Base-by-base conservation (phyloP, 2,113 vertebrate genomes). In the Aegithalos caudatus region DNA sequence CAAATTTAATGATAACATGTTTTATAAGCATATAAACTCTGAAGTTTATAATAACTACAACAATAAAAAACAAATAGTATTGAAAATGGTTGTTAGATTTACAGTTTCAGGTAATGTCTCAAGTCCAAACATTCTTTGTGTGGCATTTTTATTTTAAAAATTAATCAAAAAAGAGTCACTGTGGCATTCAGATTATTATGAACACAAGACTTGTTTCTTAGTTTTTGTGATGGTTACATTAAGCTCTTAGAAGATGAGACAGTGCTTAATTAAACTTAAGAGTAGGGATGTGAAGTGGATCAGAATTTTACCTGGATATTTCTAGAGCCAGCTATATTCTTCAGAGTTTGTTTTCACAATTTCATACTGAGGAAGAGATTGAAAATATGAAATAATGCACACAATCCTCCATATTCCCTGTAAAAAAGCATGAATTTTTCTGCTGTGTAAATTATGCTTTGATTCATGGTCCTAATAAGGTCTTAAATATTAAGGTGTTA, bases 151-250 rank as follows among this genome's bases (percentile, higher is more conserved):
- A 24, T 70, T 37, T 10, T 1, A 22, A 28, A 83, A 25, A 33
- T 5, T 20, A 45, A 48, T 23, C 13, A 8, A 3, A 56, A 42
- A 16, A 28, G 3, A 25, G 7, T 51, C 42, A n/a, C 5, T 0
- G 0, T 56, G 16, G 7, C 23, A 77, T 65, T 81, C 33, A 51
- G 37, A 51, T 79, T 44, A 33, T 73, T 44, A 17, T 28, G 7
- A 84, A 78, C 88, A 20, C n/a, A 38, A 61, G 78, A 48, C 28
- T 66, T 81, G 6, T 74, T 81, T 81, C 64, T 58, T 80, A 67
- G 22, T 67, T 14, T 87, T 56, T 35, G 5, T 73, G 20, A 15
- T 81, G 15, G 11, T 58, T 83, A 16, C 24, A 15, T 56, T 72
- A 47, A 80, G 16, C 3, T 92, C 18, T 40, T 78, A 12, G 16